Evolutionary conservation across 2,797 vertebrate genomes (phyloP).

Genomic region (Poeciliopsis gracilis): DNA sequence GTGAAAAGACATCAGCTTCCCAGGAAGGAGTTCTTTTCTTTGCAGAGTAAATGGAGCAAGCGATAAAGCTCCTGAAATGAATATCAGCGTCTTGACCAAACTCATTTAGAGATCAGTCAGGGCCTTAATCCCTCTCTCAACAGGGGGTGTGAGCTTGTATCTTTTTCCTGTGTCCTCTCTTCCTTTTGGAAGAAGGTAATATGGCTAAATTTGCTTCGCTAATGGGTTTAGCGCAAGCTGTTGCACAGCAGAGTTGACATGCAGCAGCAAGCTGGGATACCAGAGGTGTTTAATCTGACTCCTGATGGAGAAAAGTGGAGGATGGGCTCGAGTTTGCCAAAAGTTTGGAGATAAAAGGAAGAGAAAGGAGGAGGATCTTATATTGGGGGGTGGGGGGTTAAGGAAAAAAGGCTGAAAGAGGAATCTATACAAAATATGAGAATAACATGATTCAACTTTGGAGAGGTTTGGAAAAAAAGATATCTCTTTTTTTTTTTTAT

Average conservation of each 20-base stretch:
- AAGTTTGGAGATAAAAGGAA: conserved; percentile 74
- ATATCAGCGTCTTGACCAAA: conserved; percentile 84
- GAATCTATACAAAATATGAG: conserved; percentile 21
- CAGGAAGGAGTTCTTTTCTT: conserved; percentile 57
- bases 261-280: conserved; percentile 57
- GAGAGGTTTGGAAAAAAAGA: background rate
- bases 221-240: conserved; percentile 88
- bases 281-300: conserved; percentile 73
- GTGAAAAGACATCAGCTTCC: conserved; percentile 56
- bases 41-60: conserved; percentile 78
- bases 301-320: conserved; percentile 64
- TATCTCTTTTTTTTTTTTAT: background rate
- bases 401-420: conserved; percentile 27
- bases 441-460: conserved; percentile 68
- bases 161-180: conserved; percentile 65
- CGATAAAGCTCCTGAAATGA: conserved; percentile 85
- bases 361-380: conserved; percentile 50
- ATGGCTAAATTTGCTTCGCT: conserved; percentile 84
- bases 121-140: conserved; percentile 75
- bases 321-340: conserved; percentile 66
- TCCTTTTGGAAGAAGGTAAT: conserved; percentile 81
- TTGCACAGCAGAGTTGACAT: conserved; percentile 77
- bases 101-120: conserved; percentile 87
- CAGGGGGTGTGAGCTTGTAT: conserved; percentile 77
- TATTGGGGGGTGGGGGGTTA: conserved; percentile 47